Conservation (phyloP, 2,113 vertebrate genomes). For the Stictonetta naevosa region DNA sequence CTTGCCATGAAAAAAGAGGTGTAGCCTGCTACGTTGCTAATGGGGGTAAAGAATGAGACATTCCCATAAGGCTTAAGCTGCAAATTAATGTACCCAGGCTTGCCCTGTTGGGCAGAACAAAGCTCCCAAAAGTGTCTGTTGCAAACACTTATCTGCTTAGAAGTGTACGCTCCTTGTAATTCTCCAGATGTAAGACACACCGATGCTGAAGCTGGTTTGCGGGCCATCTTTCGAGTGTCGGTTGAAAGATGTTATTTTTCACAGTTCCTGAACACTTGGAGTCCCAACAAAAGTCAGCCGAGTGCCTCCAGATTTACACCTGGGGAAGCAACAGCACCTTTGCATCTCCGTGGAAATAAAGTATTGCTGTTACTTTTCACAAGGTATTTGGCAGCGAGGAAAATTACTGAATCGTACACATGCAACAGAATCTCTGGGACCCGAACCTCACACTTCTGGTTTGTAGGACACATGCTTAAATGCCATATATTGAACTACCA, state of each 20-base stretch:
- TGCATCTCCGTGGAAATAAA: background rate
- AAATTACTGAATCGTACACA: background rate
- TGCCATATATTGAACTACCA: background rate
- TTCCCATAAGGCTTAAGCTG: background rate
- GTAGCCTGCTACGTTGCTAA: slow-evolving; percentile 4
- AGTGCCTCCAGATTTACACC: background rate
- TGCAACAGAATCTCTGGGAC: background rate
- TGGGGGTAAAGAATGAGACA: slow-evolving; percentile 11
- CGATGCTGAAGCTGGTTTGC: background rate
- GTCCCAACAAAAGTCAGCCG: background rate
- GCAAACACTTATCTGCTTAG: background rate
- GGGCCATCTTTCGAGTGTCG: background rate
- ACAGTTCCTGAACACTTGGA: background rate
- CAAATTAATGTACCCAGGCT: background rate
- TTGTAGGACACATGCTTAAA: slow-evolving; percentile 8
- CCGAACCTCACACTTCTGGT: background rate
- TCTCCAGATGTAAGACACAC: background rate
- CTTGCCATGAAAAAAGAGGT: slow-evolving; percentile 19
- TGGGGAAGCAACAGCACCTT: background rate
- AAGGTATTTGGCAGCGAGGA: background rate
- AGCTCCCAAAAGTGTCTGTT: background rate
- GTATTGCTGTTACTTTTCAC: background rate
- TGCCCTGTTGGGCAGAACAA: background rate
- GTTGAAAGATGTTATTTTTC: background rate
- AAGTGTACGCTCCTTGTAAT: background rate